phyloP scores from a whole-genome alignment of 2,113 vertebrate species.

The Tragelaphus imberbis region DNA sequence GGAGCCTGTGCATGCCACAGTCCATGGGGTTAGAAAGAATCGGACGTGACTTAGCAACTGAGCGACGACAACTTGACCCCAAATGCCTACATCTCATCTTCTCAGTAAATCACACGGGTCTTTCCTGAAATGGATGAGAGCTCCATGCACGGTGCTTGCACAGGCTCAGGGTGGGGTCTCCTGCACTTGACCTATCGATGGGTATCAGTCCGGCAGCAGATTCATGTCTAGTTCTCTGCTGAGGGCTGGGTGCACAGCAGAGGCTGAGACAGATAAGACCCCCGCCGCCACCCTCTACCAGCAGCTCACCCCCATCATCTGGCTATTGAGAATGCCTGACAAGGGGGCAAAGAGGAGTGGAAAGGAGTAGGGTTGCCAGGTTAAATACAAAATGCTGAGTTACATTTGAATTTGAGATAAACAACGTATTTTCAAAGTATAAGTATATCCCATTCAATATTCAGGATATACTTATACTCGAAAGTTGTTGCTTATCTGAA shows the following conservation, averaged over 20 bases:
- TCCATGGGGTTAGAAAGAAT: not conserved
- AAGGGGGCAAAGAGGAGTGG: not conserved
- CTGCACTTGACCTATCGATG: accelerated
- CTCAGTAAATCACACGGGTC: not conserved
- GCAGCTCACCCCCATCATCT: not conserved
- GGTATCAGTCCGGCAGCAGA: not conserved
- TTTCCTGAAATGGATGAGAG: not conserved
- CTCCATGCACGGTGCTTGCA: accelerated
- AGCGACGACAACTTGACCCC: not conserved
- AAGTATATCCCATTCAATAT: not conserved
- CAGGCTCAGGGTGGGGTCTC: not conserved
- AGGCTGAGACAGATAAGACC: not conserved
- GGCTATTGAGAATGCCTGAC: accelerated
- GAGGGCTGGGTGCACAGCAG: not conserved
- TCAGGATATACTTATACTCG: not conserved
- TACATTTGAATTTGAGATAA: not conserved
- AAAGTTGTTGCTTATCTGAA: not conserved
- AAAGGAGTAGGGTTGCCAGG: not conserved
- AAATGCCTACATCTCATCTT: not conserved
- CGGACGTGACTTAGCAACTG: not conserved
- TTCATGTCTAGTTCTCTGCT: not conserved
- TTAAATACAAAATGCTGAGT: not conserved
- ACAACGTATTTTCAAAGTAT: not conserved
- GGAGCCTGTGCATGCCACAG: not conserved
- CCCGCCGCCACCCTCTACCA: accelerated